phyloP scores from a whole-genome alignment of 1,140 invertebrate genomes.

The Zaprionus camerounensis region DNA sequence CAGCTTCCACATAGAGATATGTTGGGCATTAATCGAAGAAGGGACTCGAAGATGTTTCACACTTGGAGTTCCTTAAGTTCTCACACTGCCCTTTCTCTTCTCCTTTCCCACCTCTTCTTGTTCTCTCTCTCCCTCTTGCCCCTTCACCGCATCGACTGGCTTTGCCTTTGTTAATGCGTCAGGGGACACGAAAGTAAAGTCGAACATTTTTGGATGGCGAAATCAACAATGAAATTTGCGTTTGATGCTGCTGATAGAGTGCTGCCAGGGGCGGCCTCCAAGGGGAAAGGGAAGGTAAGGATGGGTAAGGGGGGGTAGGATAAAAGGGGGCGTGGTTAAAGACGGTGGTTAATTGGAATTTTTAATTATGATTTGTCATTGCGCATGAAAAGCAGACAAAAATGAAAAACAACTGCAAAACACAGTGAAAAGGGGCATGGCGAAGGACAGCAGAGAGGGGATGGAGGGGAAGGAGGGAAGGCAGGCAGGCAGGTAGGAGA shows the following conservation, averaged over 20 bases:
- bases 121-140: background rate
- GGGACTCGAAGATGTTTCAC: background rate
- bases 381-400: conserved; percentile 29
- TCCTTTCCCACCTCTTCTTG: background rate
- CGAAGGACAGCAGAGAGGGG: conserved; percentile 15
- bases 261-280: background rate
- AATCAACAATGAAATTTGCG: conserved; percentile 41
- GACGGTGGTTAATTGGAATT: conserved; percentile 74
- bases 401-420: conserved; percentile 12
- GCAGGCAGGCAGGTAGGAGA: background rate
- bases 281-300: background rate
- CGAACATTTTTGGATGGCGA: conserved; percentile 6
- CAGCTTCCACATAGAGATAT: no score
- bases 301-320: background rate
- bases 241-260: conserved; percentile 26
- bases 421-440: conserved; percentile 9
- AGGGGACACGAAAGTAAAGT: conserved; percentile 5
- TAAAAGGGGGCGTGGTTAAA: conserved; percentile 32
- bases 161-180: conserved; percentile 1
- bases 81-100: background rate
- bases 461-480: conserved; percentile 14
- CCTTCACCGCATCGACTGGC: background rate
- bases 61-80: background rate
- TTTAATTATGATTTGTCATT: conserved; percentile 79
- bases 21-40: background rate